Base-by-base conservation (phyloP, 2,113 vertebrate genomes). In the Raja brachyura region DNA sequence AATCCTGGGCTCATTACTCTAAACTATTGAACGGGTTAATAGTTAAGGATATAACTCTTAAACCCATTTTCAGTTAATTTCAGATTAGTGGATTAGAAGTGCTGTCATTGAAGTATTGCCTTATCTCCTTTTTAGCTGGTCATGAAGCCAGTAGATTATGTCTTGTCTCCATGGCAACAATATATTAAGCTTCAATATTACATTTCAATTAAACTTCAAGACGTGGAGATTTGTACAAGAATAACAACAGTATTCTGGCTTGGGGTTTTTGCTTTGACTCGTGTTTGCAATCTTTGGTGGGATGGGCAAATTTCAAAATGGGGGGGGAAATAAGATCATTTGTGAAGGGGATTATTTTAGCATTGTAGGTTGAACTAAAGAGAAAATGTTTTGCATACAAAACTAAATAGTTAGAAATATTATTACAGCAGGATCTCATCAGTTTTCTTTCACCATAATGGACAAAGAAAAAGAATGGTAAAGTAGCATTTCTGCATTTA, bases 241-340 rank as follows among this genome's bases (percentile, higher is more conserved):
- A 25, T n/a, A 61, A 28, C 83, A 88, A 88, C 13, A 18, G 13
- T 63, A 66, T 18, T 63, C 59, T 66, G 83, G 28, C 83, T n/a
- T 18, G 59, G 28, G 59, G 28, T 63, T 6, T 14, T 63, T 5
- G 31, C 28, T 63, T 25, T 66, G 59, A 63, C 28, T 88, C 59
- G 63, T 31, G 31, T 18, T n/a, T 86, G 56, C 28, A 13, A 10
- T 56, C 77, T 81, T 56, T 54, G 79, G 31, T 31, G 14, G 83
- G n/a, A 88, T 88, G 83, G n/a, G 83, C 13, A 88, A n/a, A 31
- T 28, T 63, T 18, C 83, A 88, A 88, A 88, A 88, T n/a, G 83
- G 39, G 39, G 39, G 39, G 39, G 39, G 31, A 63, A 63, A 63
- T 59, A n/a, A 31, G 61, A 88, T 2, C 83, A 31, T 63, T 18